These are phyloP conservation scores for Neofelis nebulosa DNA, from an alignment of 2,113 vertebrate species.

Conservation along the genomic window DNA sequence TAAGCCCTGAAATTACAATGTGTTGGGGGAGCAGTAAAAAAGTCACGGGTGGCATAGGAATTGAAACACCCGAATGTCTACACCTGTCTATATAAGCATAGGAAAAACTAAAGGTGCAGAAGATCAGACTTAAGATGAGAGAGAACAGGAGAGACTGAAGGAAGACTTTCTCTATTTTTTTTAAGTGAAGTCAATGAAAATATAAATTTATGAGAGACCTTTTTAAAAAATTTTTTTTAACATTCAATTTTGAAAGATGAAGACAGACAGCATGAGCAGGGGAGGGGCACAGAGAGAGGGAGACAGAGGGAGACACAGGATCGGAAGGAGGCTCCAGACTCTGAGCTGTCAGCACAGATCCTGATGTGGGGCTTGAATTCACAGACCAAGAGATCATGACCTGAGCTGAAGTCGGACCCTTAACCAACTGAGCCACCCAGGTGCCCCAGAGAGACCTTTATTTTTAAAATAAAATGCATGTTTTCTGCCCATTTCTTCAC, in stretches of 20 bases:
- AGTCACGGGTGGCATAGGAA: neutral
- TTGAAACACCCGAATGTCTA: neutral
- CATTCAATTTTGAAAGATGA: too few species aligned
- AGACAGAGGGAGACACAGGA: too few species aligned
- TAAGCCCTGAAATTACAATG: neutral
- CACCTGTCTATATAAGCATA: neutral
- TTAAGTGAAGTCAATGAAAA: neutral
- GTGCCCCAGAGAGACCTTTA: neutral
- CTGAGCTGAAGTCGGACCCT: too few species aligned
- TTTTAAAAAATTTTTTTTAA: neutral
- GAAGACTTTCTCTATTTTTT: neutral
- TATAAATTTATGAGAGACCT: neutral
- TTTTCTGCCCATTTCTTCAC: too few species aligned
- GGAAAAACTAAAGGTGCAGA: neutral
- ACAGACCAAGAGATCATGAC: too few species aligned
- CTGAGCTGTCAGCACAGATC: too few species aligned
- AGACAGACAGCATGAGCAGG: too few species aligned
- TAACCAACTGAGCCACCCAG: too few species aligned
- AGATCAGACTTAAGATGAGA: neutral
- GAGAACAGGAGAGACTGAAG: neutral
- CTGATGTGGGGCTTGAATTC: too few species aligned
- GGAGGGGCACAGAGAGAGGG: too few species aligned
- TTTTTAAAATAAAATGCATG: neutral
- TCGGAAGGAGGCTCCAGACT: too few species aligned
- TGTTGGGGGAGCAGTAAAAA: neutral